Evolutionary conservation across 2,888 invertebrate species (phyloP).

Genomic region (Diploptera punctata): DNA sequence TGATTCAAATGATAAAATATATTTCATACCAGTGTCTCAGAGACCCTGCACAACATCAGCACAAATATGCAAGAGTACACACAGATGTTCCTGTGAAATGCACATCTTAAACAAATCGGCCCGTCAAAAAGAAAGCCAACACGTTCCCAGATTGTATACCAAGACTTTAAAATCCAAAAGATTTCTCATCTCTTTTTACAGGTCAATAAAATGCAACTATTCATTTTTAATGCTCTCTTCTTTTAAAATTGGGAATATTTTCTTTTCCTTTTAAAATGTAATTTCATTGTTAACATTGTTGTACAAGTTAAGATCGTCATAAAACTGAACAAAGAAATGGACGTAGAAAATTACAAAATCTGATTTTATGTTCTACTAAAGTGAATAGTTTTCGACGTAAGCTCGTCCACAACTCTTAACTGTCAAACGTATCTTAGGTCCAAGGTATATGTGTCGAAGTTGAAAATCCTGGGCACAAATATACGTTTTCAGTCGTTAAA

Average conservation of each 20-base stretch:
- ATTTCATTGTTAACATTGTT: background rate
- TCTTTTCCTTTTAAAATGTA: conserved; percentile 17
- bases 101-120: no score
- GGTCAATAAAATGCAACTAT: background rate
- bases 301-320: background rate
- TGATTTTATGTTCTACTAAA: conserved; percentile 1
- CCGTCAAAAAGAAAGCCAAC: background rate
- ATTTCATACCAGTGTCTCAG: no score
- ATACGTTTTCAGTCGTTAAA: background rate
- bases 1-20: no score
- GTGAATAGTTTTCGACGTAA: background rate
- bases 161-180: no score
- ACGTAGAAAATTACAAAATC: background rate
- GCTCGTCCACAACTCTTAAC: background rate
- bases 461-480: no score
- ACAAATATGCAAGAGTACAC: no score
- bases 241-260: conserved; percentile 12
- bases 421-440: background rate
- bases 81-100: no score
- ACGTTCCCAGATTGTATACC: background rate
- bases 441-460: no score
- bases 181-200: background rate
- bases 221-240: conserved; percentile 1
- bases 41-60: no score
- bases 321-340: background rate